Evolutionary conservation across 2,113 vertebrate species (phyloP).

Genomic region (Nerophis lumbriciformis): DNA sequence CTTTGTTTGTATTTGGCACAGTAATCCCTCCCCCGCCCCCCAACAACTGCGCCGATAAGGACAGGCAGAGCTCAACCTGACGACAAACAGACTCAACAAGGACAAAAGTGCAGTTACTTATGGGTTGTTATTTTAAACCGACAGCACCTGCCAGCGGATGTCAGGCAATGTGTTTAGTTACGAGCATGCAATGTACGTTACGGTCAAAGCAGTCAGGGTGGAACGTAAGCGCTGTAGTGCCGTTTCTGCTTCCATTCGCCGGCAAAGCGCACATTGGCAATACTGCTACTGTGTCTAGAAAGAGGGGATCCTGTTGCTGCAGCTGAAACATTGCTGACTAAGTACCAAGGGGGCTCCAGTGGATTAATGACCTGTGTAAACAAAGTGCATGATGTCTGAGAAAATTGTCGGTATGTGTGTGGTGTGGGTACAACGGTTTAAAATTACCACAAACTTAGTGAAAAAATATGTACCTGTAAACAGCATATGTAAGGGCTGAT

Average conservation of each 20-base stretch:
- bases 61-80: slow-evolving; percentile 34
- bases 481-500: no score
- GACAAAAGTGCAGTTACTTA: not conserved
- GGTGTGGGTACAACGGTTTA: not conserved
- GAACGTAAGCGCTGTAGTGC: no score
- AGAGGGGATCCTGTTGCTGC: slow-evolving; percentile 1
- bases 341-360: not conserved
- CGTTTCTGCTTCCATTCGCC: no score
- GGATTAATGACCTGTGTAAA: slow-evolving; percentile 1
- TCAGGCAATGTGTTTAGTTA: not conserved
- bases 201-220: no score
- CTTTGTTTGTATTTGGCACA: slow-evolving; percentile 32
- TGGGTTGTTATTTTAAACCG: not conserved
- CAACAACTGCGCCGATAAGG: slow-evolving; percentile 41
- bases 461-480: not conserved
- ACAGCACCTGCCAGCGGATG: not conserved
- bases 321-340: slow-evolving; percentile 1
- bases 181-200: no score
- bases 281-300: no score
- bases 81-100: slow-evolving; percentile 25
- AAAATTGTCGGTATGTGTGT: not conserved
- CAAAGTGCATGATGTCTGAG: not conserved
- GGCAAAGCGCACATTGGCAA: no score
- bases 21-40: slow-evolving; percentile 35
- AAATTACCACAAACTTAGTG: not conserved